These are phyloP conservation scores for Siniperca chuatsi DNA, from an alignment of 2,113 vertebrate species.

Conservation along the genomic window DNA sequence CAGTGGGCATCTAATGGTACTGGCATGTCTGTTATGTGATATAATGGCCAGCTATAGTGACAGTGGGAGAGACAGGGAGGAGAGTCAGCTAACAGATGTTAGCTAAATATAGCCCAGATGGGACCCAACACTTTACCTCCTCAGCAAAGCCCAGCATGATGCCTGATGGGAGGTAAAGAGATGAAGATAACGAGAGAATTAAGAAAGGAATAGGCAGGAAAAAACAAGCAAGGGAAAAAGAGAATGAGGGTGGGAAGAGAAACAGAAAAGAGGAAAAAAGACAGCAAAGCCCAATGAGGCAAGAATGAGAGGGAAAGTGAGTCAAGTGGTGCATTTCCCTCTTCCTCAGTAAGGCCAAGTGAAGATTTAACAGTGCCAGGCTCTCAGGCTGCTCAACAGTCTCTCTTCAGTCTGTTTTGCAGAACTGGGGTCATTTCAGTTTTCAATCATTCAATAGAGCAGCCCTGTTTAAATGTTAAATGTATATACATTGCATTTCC, in stretches of 20 bases:
- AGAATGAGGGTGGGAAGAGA: neutral
- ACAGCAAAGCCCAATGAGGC: neutral
- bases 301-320: slow-evolving; percentile 10
- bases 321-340: slow-evolving; percentile 33
- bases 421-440: slow-evolving; percentile 22
- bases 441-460: slow-evolving; percentile 13
- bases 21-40: slow-evolving; percentile 39
- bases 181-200: slow-evolving; percentile 14
- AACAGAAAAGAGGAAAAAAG: neutral
- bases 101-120: slow-evolving; percentile 69
- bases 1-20: slow-evolving; percentile 30
- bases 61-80: slow-evolving; percentile 34
- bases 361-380: slow-evolving; percentile 30
- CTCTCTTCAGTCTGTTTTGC: slow-evolving; percentile 27
- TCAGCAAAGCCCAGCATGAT: slow-evolving; percentile 50
- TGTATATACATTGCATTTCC: neutral
- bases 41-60: slow-evolving; percentile 38
- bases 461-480: neutral
- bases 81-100: slow-evolving; percentile 70
- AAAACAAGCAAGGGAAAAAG: neutral
- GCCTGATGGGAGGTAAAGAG: slow-evolving; percentile 35
- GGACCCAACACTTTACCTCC: slow-evolving; percentile 59
- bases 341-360: slow-evolving; percentile 40
- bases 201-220: neutral
- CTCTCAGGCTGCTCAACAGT: slow-evolving; percentile 34